These are phyloP conservation scores for Bubo bubo DNA, from an alignment of 2,113 vertebrate species.

Conservation along the genomic window DNA sequence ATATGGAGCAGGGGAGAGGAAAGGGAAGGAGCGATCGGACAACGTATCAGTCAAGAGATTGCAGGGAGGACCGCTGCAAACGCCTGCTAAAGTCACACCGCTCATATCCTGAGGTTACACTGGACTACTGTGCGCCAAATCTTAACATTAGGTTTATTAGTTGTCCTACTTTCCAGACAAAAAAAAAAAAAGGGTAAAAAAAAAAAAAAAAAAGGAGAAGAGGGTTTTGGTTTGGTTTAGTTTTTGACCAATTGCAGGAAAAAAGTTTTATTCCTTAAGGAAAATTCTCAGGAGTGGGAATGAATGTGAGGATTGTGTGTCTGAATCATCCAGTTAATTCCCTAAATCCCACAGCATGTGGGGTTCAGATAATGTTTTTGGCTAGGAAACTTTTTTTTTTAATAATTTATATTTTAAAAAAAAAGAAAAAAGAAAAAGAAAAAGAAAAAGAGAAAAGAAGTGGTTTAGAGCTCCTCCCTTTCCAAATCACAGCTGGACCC, in stretches of 20 bases:
- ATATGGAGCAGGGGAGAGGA: neutral
- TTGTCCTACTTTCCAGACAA: neutral
- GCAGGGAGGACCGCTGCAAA: neutral
- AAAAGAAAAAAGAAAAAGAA: too few species aligned
- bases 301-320: neutral
- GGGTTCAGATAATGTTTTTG: neutral
- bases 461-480: neutral
- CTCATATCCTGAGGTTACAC: neutral
- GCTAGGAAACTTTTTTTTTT: neutral
- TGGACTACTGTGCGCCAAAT: neutral
- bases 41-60: neutral
- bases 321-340: slow-evolving; percentile 33
- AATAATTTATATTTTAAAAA: neutral
- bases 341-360: slow-evolving; percentile 7
- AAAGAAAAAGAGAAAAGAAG: accelerated
- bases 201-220: neutral
- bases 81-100: neutral
- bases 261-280: slow-evolving; percentile 15
- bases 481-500: slow-evolving; percentile 9
- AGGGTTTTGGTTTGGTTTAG: neutral
- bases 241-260: neutral
- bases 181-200: neutral
- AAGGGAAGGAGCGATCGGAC: neutral
- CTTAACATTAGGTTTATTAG: neutral
- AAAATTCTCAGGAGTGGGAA: slow-evolving; percentile 27